Conservation (phyloP, 2,797 vertebrate genomes). For the Paguma larvata region DNA sequence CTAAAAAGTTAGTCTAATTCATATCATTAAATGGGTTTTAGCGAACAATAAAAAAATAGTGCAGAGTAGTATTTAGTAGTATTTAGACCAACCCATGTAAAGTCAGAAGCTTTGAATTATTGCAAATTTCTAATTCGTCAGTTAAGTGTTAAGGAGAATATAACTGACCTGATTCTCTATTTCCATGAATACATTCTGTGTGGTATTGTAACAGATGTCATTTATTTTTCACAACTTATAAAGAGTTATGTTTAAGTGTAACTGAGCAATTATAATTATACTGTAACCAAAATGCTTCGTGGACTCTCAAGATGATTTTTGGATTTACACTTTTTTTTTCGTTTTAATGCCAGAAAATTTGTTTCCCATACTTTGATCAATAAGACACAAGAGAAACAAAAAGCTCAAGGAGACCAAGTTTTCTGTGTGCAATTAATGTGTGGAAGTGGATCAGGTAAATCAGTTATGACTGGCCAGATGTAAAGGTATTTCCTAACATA, state of each 20-base stretch:
- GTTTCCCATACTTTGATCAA: not conserved
- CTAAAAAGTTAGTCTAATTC: not conserved
- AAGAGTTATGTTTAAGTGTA: slow-evolving; percentile 5
- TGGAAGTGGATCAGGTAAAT: not conserved
- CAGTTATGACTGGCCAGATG: not conserved
- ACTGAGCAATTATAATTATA: not conserved
- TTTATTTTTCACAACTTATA: not conserved
- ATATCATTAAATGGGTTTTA: slow-evolving; percentile 4
- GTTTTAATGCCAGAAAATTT: not conserved
- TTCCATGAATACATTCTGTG: not conserved
- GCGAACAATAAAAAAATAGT: not conserved
- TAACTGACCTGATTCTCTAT: not conserved
- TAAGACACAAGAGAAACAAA: not conserved
- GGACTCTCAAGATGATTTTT: slow-evolving; percentile 19
- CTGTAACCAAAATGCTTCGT: not conserved
- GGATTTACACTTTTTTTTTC: not conserved
- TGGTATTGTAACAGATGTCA: not conserved
- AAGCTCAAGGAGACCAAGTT: not conserved
- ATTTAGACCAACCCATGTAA: not conserved
- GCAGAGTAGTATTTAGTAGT: not conserved
- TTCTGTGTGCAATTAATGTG: not conserved
- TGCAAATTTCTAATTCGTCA: not conserved
- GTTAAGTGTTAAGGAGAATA: not conserved
- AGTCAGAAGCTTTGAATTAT: not conserved
- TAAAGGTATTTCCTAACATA: not conserved